These are phyloP conservation scores for Zapus hudsonius DNA, from an alignment of 2,113 vertebrate species.

Conservation along the genomic window DNA sequence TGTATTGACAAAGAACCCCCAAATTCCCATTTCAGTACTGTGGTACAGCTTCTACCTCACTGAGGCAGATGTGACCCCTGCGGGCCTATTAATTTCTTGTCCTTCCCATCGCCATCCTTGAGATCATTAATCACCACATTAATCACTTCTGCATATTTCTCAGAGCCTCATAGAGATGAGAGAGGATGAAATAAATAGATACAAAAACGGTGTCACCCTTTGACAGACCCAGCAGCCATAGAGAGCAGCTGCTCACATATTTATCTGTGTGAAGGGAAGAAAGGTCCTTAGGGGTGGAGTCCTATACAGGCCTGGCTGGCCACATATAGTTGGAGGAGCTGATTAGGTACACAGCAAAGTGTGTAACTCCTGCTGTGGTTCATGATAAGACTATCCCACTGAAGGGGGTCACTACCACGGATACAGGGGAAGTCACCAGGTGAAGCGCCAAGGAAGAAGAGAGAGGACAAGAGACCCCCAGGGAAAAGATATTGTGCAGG, in stretches of 20 bases:
- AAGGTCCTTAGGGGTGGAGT: background rate
- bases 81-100: rapidly evolving
- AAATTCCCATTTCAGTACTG: too few species aligned
- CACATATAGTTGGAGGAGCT: rapidly evolving
- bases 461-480: rapidly evolving
- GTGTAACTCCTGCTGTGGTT: background rate
- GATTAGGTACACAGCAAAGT: rapidly evolving
- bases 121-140: background rate
- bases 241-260: background rate
- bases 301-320: background rate
- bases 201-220: rapidly evolving
- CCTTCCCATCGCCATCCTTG: background rate
- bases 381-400: rapidly evolving
- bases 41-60: background rate
- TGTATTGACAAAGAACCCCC: too few species aligned
- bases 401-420: background rate
- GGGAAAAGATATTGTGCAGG: rapidly evolving
- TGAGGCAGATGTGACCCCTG: rapidly evolving
- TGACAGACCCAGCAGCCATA: background rate
- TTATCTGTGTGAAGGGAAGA: background rate
- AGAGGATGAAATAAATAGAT: background rate
- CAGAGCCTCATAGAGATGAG: background rate
- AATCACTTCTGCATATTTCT: background rate
- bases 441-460: background rate
- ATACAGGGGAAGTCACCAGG: rapidly evolving